Evolutionary conservation across 2,113 vertebrate genomes (phyloP).

Genomic region (Actinemys pallida): DNA sequence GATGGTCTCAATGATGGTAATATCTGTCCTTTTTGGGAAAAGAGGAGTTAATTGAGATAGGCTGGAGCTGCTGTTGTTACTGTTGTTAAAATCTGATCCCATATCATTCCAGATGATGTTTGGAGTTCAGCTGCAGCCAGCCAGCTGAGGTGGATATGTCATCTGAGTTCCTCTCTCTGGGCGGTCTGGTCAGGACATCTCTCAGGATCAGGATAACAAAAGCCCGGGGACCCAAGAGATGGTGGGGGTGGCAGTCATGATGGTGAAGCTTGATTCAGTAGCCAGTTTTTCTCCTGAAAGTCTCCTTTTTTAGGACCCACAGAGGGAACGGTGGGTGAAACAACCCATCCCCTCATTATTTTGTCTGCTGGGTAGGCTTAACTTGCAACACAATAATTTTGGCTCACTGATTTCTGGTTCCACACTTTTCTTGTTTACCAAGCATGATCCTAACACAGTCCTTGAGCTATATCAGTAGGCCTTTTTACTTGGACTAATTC

Average conservation of each 20-base stretch:
- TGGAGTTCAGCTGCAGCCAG: background rate
- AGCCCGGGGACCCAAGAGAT: background rate
- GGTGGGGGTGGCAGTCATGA: background rate
- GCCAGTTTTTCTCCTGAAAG: background rate
- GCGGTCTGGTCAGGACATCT: background rate
- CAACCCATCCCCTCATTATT: background rate
- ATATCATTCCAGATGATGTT: background rate
- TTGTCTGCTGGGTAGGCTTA: background rate
- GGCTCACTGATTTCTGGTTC: background rate
- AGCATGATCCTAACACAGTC: background rate
- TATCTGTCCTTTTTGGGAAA: background rate
- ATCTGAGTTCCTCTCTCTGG: background rate
- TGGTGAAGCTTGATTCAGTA: background rate
- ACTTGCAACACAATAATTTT: background rate
- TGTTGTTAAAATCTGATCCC: background rate
- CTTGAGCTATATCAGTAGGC: background rate
- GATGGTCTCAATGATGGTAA: background rate
- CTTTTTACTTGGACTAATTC: background rate
- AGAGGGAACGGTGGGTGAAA: background rate
- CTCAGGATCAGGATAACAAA: background rate
- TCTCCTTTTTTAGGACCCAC: background rate
- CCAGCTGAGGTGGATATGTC: background rate
- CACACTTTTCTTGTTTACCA: background rate
- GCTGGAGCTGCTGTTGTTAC: background rate
- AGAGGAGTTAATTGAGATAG: background rate